These are phyloP conservation scores for Leptodactylus fuscus DNA, from an alignment of 2,113 vertebrate genomes.

Conservation along the genomic window DNA sequence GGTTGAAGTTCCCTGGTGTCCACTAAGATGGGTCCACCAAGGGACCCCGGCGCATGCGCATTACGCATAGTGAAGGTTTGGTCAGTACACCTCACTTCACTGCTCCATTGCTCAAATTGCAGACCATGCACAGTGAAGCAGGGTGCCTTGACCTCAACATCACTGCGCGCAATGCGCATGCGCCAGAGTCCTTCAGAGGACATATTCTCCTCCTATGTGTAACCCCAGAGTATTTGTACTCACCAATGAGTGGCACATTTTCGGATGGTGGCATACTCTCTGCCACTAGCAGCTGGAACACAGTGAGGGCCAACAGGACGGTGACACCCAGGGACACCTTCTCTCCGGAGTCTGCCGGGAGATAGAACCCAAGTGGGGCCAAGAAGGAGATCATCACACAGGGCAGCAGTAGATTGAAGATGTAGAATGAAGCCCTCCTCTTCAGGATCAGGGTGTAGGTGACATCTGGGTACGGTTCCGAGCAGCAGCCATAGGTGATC, in stretches of 20 bases:
- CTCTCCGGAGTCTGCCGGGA: conserved; percentile 88
- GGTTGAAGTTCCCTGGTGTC: too few species aligned
- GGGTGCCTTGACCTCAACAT: too few species aligned
- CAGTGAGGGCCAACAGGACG: conserved; percentile 88
- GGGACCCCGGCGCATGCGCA: too few species aligned
- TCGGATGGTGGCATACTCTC: conserved; percentile 92
- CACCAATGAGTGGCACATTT: conserved; percentile 90
- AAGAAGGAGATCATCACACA: conserved; percentile 91
- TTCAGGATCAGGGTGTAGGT: conserved; percentile 87
- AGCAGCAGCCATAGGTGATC: conserved; percentile 88
- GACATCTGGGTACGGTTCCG: conserved; percentile 88
- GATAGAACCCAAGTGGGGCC: conserved; percentile 89
- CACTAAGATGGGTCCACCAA: too few species aligned
- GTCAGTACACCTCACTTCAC: too few species aligned
- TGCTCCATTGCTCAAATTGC: too few species aligned
- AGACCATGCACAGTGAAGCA: too few species aligned
- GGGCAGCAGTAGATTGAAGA: conserved; percentile 91
- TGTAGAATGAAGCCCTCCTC: conserved; percentile 86
- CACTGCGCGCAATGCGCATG: too few species aligned
- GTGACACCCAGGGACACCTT: conserved; percentile 92
- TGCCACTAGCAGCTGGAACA: conserved; percentile 90
- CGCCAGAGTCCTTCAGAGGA: too few species aligned
- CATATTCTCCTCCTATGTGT: too few species aligned
- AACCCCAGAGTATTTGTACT: conserved; percentile 66
- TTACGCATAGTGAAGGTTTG: too few species aligned